Conservation (phyloP, 1,140 invertebrate genomes). For the Pachypsylla venusta region DNA sequence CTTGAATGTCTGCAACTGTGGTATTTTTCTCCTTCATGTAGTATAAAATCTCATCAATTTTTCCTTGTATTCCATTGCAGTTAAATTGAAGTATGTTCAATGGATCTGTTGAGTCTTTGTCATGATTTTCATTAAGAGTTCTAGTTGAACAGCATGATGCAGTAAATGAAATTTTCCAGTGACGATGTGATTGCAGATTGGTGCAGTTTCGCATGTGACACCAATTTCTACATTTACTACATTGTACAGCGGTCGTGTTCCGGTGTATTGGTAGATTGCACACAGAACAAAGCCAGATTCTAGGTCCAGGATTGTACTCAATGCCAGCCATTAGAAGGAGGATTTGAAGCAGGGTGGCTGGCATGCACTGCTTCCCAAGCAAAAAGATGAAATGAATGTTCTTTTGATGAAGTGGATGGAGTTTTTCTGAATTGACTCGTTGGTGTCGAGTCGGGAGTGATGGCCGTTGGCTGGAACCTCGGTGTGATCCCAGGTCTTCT, state of each 20-base stretch:
- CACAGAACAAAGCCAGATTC: not conserved
- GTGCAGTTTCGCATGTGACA: not conserved
- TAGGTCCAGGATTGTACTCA: no score
- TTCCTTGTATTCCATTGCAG: not conserved
- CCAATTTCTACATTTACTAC: not conserved
- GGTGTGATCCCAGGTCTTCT: no score
- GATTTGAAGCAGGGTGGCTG: not conserved
- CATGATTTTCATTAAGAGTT: not conserved
- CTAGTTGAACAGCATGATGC: not conserved
- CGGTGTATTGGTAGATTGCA: not conserved
- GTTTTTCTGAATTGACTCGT: not conserved
- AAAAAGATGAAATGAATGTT: not conserved
- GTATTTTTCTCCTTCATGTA: not conserved
- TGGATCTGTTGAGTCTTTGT: no score
- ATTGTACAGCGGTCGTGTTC: not conserved
- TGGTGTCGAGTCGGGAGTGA: not conserved
- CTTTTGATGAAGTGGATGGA: not conserved
- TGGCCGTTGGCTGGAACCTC: not conserved
- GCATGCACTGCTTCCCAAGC: not conserved
- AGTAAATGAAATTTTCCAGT: not conserved
- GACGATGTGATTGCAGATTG: not conserved
- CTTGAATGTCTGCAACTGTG: slow-evolving; percentile 1
- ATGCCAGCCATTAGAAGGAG: no score
- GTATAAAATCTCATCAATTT: not conserved
- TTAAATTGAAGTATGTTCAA: not conserved